A percentile compares a stretch with the other conserved stretches of the same genome.
Conservation (phyloP, 2,113 vertebrate species). For the Gasterosteus nipponicus region DNA sequence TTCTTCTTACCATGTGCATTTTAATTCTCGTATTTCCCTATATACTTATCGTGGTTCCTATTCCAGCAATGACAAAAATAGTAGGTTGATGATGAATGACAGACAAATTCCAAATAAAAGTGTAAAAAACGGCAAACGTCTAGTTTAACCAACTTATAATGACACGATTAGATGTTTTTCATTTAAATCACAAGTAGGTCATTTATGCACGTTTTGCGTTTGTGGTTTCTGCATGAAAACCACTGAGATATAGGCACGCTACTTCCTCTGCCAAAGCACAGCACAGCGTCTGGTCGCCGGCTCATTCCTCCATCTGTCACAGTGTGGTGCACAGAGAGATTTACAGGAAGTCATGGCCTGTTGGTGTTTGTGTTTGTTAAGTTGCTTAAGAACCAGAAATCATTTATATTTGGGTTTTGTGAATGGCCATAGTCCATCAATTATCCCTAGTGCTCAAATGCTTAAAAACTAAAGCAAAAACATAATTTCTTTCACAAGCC, state of each 20-base stretch:
- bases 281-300: background rate
- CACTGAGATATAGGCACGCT: constrained; percentile 16
- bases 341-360: constrained; percentile 33
- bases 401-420: background rate
- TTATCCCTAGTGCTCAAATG: background rate
- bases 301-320: constrained; percentile 50
- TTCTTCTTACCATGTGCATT: background rate
- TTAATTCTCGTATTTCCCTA: background rate
- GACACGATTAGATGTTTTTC: background rate
- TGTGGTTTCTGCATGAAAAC: constrained; percentile 39
- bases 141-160: background rate
- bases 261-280: constrained; percentile 31
- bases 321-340: constrained; percentile 15
- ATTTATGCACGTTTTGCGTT: constrained; percentile 10
- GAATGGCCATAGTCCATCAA: background rate
- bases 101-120: background rate
- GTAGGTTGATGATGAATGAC: background rate
- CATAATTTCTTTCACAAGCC: background rate
- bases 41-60: background rate
- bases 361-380: constrained; percentile 15
- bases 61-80: background rate
- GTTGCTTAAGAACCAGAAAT: constrained; percentile 20
- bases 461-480: background rate
- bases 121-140: background rate
- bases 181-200: background rate